Percentiles rank a stretch among this genome's conserved stretches.
These are phyloP conservation scores for Gopherus flavomarginatus DNA, from an alignment of 2,113 vertebrate species.

Conservation along the genomic window DNA sequence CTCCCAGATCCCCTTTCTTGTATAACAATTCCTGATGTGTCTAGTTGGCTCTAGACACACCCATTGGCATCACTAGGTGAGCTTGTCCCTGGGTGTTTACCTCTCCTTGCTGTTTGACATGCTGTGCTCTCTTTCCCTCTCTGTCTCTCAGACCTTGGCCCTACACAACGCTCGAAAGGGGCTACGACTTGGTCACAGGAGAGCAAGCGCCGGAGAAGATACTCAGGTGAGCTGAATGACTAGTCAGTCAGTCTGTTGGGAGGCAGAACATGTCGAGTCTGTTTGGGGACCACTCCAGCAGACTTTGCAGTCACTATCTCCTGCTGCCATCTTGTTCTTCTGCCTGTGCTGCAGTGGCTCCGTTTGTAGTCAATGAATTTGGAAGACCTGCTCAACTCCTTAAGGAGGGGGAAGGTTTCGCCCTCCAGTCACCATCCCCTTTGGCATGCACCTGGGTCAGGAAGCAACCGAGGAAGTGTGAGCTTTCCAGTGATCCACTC, in stretches of 20 bases:
- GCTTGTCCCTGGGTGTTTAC: rapidly evolving
- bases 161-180: slow-evolving; percentile 94
- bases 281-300: rapidly evolving
- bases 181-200: slow-evolving; percentile 96
- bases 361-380: rapidly evolving
- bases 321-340: rapidly evolving
- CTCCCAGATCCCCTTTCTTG: rapidly evolving
- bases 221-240: slow-evolving; percentile 88
- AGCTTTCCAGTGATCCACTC: neutral
- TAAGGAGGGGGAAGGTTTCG: neutral
- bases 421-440: rapidly evolving
- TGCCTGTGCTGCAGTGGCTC: rapidly evolving
- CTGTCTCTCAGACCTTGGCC: slow-evolving; percentile 90
- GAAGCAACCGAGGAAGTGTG: rapidly evolving
- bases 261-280: neutral
- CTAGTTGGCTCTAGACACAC: neutral
- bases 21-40: neutral
- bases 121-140: neutral
- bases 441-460: rapidly evolving
- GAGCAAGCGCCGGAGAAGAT: slow-evolving; percentile 97
- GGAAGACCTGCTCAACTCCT: neutral
- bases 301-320: neutral
- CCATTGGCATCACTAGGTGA: neutral
- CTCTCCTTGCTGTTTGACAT: neutral
- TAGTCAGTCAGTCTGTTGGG: rapidly evolving